Base-by-base conservation (phyloP, 2,888 invertebrate species). In the Thera britannica region DNA sequence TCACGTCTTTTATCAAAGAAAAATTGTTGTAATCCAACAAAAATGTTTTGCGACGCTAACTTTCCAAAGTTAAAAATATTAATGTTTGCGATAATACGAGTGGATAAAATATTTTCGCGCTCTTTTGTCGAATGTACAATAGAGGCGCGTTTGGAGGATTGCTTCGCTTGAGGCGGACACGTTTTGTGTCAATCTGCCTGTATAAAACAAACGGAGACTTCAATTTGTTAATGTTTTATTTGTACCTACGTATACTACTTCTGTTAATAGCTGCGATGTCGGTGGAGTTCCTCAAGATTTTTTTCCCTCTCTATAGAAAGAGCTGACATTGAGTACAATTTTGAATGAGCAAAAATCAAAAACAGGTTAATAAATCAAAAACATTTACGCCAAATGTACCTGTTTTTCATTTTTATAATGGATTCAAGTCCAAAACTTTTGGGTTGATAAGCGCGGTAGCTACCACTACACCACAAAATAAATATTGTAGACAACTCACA, bases 1-100 rank as follows among this genome's bases (percentile, higher is more conserved):
- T 78, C 76, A 74, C 74, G 65, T 74, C 64, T 73, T 72, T 76
- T 71, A 77, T 75, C 75, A 75, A 78, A 78, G 75, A 77, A 77
- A 79, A 72, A 78, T 77, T 76, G 74, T 72, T 69, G 71, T 73
- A 76, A 78, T 79, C 79, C 74, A 71, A 70, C 72, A 72, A 65
- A 78, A 73, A 74, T 77, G 51, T 77, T 75, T 62, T 64, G 64
- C 41, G 65, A 67, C 65, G 70, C 63, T 68, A 65, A 70, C 52
- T 67, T 63, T 46, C 23, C 61, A 58, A 66, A 72, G 57, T 70
- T 70, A 68, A 63, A 65, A 68, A 72, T 72, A 72, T 72, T 65
- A 69, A 72, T 72, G 72, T 72, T 66, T 65, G 54, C 57, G 41
- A 67, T 69, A 72, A 72, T 67, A 12, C 58, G 51, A 52, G 51